Conservation (phyloP, 2,888 invertebrate species). For the Ophioninae sp. region DNA sequence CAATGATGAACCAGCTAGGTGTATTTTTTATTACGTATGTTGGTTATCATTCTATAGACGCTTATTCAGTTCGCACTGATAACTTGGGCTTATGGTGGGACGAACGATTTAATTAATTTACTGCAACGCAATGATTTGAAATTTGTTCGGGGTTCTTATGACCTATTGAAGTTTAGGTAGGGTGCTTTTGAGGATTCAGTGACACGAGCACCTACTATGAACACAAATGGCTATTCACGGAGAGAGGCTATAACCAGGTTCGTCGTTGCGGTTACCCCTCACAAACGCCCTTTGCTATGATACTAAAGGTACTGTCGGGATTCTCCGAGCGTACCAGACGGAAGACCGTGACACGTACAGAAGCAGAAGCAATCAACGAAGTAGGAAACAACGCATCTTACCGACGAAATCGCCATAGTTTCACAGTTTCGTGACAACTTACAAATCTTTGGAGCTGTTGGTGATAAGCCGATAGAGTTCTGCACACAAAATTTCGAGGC, state of each 20-base stretch:
- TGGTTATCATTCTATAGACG: neutral
- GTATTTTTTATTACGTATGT: neutral
- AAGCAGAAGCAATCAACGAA: constrained; percentile 27
- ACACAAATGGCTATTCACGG: constrained; percentile 44
- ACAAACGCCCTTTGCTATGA: constrained; percentile 54
- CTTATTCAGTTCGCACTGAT: neutral
- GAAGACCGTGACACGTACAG: constrained; percentile 12
- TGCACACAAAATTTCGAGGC: neutral
- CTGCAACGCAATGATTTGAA: neutral
- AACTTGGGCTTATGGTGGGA: neutral
- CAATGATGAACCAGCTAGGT: neutral
- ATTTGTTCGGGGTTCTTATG: neutral
- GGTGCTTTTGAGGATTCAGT: constrained; percentile 33
- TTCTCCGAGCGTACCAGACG: neutral
- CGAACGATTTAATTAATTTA: neutral
- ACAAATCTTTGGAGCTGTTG: neutral
- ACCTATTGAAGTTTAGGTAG: constrained; percentile 59
- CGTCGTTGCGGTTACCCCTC: constrained; percentile 48
- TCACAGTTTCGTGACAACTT: neutral
- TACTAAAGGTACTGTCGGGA: constrained; percentile 19
- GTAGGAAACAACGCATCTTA: neutral
- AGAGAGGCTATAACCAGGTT: constrained; percentile 58
- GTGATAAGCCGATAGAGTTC: neutral
- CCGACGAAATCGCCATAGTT: neutral
- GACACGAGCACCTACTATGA: constrained; percentile 26